Conservation (phyloP, 1,140 invertebrate species). For the Procambarus virginalis region DNA sequence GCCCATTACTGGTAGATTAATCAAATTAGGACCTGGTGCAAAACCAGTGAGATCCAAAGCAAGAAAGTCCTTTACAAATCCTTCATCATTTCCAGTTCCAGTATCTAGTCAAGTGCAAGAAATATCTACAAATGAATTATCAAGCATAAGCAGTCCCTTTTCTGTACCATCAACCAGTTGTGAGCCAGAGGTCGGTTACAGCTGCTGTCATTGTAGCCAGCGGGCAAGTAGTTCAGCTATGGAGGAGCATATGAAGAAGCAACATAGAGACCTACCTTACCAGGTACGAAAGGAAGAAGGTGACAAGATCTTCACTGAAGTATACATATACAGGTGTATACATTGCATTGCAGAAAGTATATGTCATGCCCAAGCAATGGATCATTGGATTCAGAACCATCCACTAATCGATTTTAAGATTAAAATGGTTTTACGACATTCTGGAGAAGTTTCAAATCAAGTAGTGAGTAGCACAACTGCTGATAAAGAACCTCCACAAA, state of each 20-base stretch:
- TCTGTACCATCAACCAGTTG: neutral
- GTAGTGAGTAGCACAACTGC: slow-evolving; percentile 58
- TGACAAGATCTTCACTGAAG: slow-evolving; percentile 61
- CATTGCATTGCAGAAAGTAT: slow-evolving; percentile 61
- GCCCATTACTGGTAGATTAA: neutral
- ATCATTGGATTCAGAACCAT: slow-evolving; percentile 67
- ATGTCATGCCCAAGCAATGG: slow-evolving; percentile 65
- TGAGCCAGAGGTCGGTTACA: slow-evolving; percentile 36
- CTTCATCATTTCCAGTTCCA: neutral
- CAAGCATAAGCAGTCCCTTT: neutral
- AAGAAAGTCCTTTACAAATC: slow-evolving; percentile 33
- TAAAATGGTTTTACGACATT: slow-evolving; percentile 47
- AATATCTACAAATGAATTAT: neutral
- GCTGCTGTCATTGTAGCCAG: slow-evolving; percentile 68
- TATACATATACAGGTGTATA: slow-evolving; percentile 66
- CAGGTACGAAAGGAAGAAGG: slow-evolving; percentile 62
- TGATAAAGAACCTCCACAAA: slow-evolving; percentile 43
- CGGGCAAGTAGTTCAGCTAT: slow-evolving; percentile 43
- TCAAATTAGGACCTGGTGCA: neutral
- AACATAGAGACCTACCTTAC: slow-evolving; percentile 66
- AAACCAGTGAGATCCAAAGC: slow-evolving; percentile 34
- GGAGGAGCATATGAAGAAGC: slow-evolving; percentile 65
- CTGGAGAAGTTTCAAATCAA: slow-evolving; percentile 59
- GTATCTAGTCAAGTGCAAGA: neutral
- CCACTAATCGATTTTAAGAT: slow-evolving; percentile 62